Evolutionary conservation across 2,113 vertebrate species (phyloP), one percentile per base, ranked within the genome.

Genomic region (Macquaria ambigua): DNA sequence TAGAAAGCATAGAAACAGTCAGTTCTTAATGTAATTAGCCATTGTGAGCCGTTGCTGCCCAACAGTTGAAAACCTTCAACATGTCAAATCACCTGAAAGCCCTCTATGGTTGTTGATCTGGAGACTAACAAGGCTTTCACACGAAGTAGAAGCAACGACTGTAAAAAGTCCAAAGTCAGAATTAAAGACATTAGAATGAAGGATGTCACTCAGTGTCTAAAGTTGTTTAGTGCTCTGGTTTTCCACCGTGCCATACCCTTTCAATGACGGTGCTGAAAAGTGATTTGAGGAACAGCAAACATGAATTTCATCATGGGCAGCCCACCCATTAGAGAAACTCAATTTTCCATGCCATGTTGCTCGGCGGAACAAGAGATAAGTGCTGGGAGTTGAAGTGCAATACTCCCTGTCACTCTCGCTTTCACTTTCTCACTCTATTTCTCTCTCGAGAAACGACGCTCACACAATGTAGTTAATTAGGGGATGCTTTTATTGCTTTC

Each of bases 391-490:
- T 90, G 91, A 91, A 92, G 89, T 87, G 89, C 58, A 72, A 62
- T 23, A 23, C 84, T 87, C 52, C 56, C 84, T 77, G 64, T 71
- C 71, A 0, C 67, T 75, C 59, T 83, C 52, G 52, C 28, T 81
- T 63, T 81, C 85, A 46, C 78, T 74, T 69, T 82, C 25, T 85
- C 72, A 9, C 73, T 74, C 83, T 71, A 0, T 81, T 46, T 83
- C 76, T 84, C 53, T 86, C 89, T 66, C 2, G 86, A 93, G 87
- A 90, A 85, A 90, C 88, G 91, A 92, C 91, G 90, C 85, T 92
- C 86, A 39, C 87, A 93, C 93, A 94, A 92, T 93, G 87, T 89
- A 88, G 93, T 96, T 95, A 95, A 96, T 96, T 95, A 96, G 91
- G 81, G 56, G 89, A 94, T 77, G 88, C 92, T 95, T 93, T 95